Conservation (phyloP, 1,140 invertebrate genomes). For the Brachionus rotundiformis region DNA sequence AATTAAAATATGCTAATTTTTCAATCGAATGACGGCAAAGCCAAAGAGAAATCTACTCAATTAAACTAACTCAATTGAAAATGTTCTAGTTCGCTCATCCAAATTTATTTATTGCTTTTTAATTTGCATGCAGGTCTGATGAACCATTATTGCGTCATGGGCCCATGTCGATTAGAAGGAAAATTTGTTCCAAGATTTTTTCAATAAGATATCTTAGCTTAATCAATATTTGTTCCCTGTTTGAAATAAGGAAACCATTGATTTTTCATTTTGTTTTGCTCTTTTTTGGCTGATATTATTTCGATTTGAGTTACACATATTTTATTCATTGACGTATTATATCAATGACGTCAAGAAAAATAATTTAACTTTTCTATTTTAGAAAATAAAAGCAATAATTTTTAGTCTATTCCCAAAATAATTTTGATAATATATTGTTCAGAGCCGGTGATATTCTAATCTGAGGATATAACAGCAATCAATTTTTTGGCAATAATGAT, state of each 20-base stretch:
- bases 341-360: slow-evolving; percentile 15
- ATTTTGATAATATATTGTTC: neutral
- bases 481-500: neutral
- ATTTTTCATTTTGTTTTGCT: slow-evolving; percentile 14
- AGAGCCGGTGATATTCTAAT: slow-evolving; percentile 24
- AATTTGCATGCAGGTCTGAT: neutral
- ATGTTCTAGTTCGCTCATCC: neutral
- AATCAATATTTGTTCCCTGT: neutral
- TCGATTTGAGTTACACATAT: slow-evolving; percentile 18
- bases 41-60: neutral
- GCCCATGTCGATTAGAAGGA: neutral
- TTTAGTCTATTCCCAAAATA: neutral
- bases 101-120: neutral
- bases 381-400: slow-evolving; percentile 15
- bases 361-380: neutral
- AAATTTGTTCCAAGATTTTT: neutral
- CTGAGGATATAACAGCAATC: neutral
- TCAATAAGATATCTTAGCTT: slow-evolving; percentile 15
- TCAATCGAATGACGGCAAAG: neutral
- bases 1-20: slow-evolving; percentile 6
- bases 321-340: slow-evolving; percentile 41
- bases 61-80: neutral
- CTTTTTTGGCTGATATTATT: neutral
- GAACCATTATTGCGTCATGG: neutral
- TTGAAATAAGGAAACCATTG: neutral